phyloP scores from a whole-genome alignment of 2,797 vertebrate genomes.

The Lagodon rhomboides region DNA sequence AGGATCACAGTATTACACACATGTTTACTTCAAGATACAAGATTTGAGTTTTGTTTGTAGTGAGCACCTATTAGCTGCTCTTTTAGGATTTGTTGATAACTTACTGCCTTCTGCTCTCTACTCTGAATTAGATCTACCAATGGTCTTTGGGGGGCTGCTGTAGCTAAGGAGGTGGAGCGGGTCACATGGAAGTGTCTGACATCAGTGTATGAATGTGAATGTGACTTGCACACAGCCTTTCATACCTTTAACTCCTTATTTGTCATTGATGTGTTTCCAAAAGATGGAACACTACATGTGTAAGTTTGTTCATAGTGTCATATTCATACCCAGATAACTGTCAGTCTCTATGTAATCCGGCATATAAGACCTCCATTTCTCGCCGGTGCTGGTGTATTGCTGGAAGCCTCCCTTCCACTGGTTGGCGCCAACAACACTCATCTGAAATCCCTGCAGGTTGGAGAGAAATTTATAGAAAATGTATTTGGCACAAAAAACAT shows the following conservation, averaged over 20 bases:
- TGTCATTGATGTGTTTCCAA: neutral
- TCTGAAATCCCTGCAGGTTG: constrained; percentile 54
- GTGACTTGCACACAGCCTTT: neutral
- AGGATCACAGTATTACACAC: no score
- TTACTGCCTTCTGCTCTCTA: neutral
- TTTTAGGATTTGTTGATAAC: neutral
- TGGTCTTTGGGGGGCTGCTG: no score
- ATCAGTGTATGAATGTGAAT: no score
- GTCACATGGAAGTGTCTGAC: no score
- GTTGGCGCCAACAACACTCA: constrained; percentile 78
- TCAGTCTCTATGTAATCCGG: constrained; percentile 17
- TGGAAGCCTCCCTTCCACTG: constrained; percentile 81
- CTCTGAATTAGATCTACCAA: neutral
- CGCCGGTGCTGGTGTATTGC: neutral
- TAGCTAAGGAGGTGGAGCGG: no score
- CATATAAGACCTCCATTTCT: rapidly evolving
- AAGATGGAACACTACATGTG: neutral
- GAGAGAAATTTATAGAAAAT: neutral
- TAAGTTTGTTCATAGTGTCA: neutral
- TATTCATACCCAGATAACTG: constrained; percentile 82
- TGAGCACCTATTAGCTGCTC: neutral
- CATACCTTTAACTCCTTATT: neutral
- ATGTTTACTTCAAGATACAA: no score
- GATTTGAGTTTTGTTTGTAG: no score
- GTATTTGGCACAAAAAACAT: neutral